Evolutionary conservation across 2,113 vertebrate species (phyloP), one percentile per base, ranked within the genome.

Genomic region (Sebastes schlegelii): DNA sequence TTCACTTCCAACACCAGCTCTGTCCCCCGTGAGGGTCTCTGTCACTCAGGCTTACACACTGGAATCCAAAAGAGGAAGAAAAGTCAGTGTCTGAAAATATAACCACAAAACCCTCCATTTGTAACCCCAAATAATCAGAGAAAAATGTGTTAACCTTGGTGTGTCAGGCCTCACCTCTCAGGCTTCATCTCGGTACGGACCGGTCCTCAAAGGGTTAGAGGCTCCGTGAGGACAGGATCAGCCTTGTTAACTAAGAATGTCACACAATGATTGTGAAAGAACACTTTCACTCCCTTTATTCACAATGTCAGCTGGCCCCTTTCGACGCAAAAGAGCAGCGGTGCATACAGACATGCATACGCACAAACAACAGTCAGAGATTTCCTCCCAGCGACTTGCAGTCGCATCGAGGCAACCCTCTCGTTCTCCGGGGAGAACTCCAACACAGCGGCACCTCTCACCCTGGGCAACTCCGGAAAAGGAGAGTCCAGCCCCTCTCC

Each of bases 11-110:
- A 34, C 61, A 26, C 51, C 74, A 61, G 55, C 52, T 73, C 79
- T 6, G 26, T 49, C 49, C 52, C 52, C 21, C 3, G 23, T 10
- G 10, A 75, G 80, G 46, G 62, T 82, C 51, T 75, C 81, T 67
- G 77, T 86, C 51, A 78, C 43, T 82, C 71, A 80, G 60, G 66
- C 74, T 79, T 88, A 80, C 42, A 65, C 11, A 9, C 8, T 48
- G 75, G 49, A 83, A 82, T 26, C 77, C 42, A 42, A 54, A 46
- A 66, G 70, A 55, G 10, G 43, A 13, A 40, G 54, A 19, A n/a
- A 77, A 5, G 8, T 42, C 0, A 8, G 26, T 66, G 26, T 62
- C 34, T 19, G 14, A 65, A 70, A 78, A 66, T 52, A 9, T 5
- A 43, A 1, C n/a, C 17, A 61, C 21, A 71, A 80, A 85, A 46